Conservation (phyloP, 1,140 invertebrate species). For the Psix sp. region DNA sequence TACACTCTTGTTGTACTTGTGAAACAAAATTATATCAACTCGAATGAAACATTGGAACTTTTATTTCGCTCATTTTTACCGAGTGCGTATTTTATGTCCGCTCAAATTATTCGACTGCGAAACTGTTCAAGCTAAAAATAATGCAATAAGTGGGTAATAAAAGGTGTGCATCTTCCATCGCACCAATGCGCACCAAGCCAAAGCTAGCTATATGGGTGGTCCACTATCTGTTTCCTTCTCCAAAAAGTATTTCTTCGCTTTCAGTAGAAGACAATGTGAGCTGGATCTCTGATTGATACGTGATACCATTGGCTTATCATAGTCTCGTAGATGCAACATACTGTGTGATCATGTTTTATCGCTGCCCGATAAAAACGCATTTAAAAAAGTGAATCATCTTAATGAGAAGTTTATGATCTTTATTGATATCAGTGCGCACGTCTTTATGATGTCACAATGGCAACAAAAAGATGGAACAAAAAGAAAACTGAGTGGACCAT, state of each 20-base stretch:
- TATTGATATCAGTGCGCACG: conserved; percentile 33
- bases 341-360: conserved; percentile 50
- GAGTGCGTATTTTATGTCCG: conserved; percentile 14
- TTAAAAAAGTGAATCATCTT: conserved; percentile 21
- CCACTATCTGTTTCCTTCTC: conserved; percentile 50
- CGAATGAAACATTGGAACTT: conserved; percentile 5
- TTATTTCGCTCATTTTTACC: conserved; percentile 8
- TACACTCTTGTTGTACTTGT: conserved; percentile 7
- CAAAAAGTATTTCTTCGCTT: conserved; percentile 66
- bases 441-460: conserved; percentile 21
- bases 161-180: conserved; percentile 43
- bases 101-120: conserved; percentile 21
- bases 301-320: conserved; percentile 70
- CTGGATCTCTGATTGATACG: conserved; percentile 72
- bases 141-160: conserved; percentile 45
- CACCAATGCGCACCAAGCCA: conserved; percentile 70
- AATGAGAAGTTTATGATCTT: conserved; percentile 16
- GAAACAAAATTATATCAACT: conserved; percentile 28
- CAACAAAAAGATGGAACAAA: conserved; percentile 14
- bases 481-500: conserved; percentile 24
- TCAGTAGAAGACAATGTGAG: conserved; percentile 70
- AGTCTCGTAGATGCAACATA: conserved; percentile 54
- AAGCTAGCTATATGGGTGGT: conserved; percentile 70
- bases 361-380: not conserved
- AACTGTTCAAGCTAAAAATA: conserved; percentile 18